These are phyloP conservation scores for Drosophila lacteicornis DNA, from an alignment of 1,140 invertebrate genomes.

Conservation along the genomic window DNA sequence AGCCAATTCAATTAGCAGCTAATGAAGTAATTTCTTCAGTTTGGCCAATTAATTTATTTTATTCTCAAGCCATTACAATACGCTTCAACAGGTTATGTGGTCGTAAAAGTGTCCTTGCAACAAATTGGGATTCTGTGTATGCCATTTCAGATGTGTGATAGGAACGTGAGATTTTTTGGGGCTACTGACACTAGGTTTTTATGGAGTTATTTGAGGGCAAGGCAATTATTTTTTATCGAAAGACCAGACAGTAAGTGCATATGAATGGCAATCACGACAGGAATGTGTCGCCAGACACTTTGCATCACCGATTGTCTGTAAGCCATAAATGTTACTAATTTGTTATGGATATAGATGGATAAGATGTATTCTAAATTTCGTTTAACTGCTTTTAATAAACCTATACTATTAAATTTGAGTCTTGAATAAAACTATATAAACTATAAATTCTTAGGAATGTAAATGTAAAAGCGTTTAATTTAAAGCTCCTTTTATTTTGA, in stretches of 20 bases:
- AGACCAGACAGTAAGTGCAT: slow-evolving; percentile 19
- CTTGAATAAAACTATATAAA: not conserved
- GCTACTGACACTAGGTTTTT: slow-evolving; percentile 44
- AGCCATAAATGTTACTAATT: not conserved
- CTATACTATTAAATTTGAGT: not conserved
- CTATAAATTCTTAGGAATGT: not conserved
- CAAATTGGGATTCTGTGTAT: slow-evolving; percentile 33
- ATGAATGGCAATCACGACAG: slow-evolving; percentile 24
- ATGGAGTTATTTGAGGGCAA: slow-evolving; percentile 27
- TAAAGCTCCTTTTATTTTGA: slow-evolving; percentile 48
- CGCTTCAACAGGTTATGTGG: slow-evolving; percentile 63
- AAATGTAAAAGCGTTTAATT: slow-evolving; percentile 23
- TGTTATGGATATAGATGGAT: too few relatives aligned
- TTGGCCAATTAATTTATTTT: slow-evolving; percentile 51
- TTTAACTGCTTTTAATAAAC: slow-evolving; percentile 1
- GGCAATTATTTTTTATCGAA: slow-evolving; percentile 65
- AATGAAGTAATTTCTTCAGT: slow-evolving; percentile 66
- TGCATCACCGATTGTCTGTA: not conserved
- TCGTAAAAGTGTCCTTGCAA: slow-evolving; percentile 55
- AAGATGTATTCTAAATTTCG: not conserved
- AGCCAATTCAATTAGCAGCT: slow-evolving; percentile 65
- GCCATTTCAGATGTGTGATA: slow-evolving; percentile 44
- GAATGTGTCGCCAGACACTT: not conserved
- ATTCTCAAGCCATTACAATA: slow-evolving; percentile 38
- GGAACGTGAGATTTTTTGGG: slow-evolving; percentile 19